phyloP scores from a whole-genome alignment of 2,113 vertebrate genomes.

The Thomomys bottae region DNA sequence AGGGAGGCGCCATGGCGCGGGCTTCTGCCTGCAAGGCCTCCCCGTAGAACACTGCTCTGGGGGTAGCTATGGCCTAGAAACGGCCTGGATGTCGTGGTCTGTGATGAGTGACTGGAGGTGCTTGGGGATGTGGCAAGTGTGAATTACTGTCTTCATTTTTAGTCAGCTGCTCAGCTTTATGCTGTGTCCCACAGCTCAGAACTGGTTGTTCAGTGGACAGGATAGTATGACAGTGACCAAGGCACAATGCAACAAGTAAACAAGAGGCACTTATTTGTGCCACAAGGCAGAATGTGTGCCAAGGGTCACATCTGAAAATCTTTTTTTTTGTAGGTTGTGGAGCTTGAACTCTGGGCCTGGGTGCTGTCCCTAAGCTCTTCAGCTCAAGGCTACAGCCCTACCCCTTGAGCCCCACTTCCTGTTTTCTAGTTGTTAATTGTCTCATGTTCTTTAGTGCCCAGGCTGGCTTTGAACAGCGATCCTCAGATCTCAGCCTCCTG shows the following conservation, averaged over 20 bases:
- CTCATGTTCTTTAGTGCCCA: too few relatives aligned
- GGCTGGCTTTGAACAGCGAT: too few relatives aligned
- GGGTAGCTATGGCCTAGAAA: slow-evolving; percentile 28
- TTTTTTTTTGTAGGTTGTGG: too few relatives aligned
- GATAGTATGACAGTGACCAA: background rate
- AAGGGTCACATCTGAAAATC: accelerated
- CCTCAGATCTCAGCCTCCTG: too few relatives aligned
- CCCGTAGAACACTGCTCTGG: background rate
- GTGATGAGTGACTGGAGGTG: background rate
- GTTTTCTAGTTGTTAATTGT: too few relatives aligned
- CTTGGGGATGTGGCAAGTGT: accelerated
- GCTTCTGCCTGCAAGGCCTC: background rate
- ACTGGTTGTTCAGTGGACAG: background rate
- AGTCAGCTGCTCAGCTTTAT: background rate
- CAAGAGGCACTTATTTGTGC: background rate
- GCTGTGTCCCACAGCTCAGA: background rate
- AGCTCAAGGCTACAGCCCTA: too few relatives aligned
- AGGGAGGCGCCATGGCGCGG: background rate
- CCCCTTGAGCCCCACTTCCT: too few relatives aligned
- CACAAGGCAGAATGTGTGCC: background rate
- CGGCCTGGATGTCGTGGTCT: background rate
- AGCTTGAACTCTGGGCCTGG: too few relatives aligned
- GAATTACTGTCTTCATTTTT: background rate
- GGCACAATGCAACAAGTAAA: background rate
- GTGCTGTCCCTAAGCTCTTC: too few relatives aligned